phyloP scores from a whole-genome alignment of 2,797 vertebrate species.

The Pelodytes ibericus region DNA sequence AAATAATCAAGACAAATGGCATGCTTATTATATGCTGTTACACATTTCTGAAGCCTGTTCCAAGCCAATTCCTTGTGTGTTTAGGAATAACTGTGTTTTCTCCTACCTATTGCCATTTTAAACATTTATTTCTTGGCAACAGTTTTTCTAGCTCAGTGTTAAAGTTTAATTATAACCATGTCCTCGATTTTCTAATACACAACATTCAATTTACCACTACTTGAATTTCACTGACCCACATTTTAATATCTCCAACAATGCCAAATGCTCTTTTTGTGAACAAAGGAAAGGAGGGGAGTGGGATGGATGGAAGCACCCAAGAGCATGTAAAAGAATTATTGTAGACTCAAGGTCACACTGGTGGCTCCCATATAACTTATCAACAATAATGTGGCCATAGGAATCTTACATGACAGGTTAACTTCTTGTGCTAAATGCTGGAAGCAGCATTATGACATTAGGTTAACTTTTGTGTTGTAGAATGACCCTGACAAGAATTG shows the following conservation, averaged over 20 bases:
- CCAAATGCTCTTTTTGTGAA: constrained; percentile 37
- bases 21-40: constrained; percentile 59
- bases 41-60: constrained; percentile 59
- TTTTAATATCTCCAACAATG: constrained; percentile 40
- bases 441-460: constrained; percentile 51
- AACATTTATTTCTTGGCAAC: constrained; percentile 52
- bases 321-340: constrained; percentile 59
- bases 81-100: constrained; percentile 32
- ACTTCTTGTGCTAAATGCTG: constrained; percentile 53
- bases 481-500: constrained; percentile 44
- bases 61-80: constrained; percentile 51
- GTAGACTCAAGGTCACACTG: constrained; percentile 57
- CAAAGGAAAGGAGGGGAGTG: not conserved
- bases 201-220: constrained; percentile 37
- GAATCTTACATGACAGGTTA: constrained; percentile 55
- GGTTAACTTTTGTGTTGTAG: constrained; percentile 52
- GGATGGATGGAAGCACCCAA: constrained; percentile 52
- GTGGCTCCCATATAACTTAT: constrained; percentile 38
- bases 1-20: constrained; percentile 65
- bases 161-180: constrained; percentile 55
- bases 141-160: constrained; percentile 46
- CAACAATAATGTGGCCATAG: constrained; percentile 52
- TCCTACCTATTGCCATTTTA: constrained; percentile 51
- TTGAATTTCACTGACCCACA: constrained; percentile 40
- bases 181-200: constrained; percentile 47